Evolutionary conservation across 2,797 vertebrate genomes (phyloP).

Genomic region (Mergus octosetaceus): DNA sequence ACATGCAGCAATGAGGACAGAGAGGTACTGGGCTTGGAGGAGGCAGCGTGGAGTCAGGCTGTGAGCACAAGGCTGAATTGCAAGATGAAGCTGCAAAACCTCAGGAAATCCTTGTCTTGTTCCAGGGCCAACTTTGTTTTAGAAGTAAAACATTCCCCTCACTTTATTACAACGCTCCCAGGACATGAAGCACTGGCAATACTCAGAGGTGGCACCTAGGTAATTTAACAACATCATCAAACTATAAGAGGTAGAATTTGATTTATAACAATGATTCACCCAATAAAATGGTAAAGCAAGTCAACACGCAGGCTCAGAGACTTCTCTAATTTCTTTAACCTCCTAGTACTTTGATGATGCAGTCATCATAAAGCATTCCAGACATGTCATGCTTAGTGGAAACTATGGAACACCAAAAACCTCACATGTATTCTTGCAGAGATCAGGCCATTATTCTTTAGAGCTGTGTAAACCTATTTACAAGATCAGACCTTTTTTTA

Average conservation of each 20-base stretch:
- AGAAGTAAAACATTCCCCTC: constrained; percentile 8
- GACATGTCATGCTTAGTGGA: constrained; percentile 65
- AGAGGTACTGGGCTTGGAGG: background rate
- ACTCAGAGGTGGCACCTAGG: constrained; percentile 42
- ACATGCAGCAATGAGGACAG: background rate
- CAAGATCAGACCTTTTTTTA: background rate
- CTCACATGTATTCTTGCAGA: constrained; percentile 59
- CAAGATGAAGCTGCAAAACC: background rate
- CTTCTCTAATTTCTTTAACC: constrained; percentile 40
- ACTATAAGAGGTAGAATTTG: constrained; percentile 43
- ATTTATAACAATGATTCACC: constrained; percentile 78
- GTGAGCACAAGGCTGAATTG: background rate
- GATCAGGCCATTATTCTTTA: constrained; percentile 74
- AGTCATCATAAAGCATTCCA: constrained; percentile 63
- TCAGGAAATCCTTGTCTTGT: constrained; percentile 45
- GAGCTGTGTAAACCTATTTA: constrained; percentile 57
- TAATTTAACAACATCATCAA: constrained; percentile 62
- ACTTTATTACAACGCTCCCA: background rate
- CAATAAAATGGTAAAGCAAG: constrained; percentile 77
- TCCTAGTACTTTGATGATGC: constrained; percentile 68
- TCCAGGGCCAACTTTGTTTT: background rate
- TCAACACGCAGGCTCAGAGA: constrained; percentile 74
- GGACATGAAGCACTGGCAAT: constrained; percentile 19
- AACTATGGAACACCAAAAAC: constrained; percentile 69
- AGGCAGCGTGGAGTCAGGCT: fast-evolving